These are phyloP conservation scores for Paradoxurus hermaphroditus DNA, from an alignment of 2,113 vertebrate species.

Conservation along the genomic window DNA sequence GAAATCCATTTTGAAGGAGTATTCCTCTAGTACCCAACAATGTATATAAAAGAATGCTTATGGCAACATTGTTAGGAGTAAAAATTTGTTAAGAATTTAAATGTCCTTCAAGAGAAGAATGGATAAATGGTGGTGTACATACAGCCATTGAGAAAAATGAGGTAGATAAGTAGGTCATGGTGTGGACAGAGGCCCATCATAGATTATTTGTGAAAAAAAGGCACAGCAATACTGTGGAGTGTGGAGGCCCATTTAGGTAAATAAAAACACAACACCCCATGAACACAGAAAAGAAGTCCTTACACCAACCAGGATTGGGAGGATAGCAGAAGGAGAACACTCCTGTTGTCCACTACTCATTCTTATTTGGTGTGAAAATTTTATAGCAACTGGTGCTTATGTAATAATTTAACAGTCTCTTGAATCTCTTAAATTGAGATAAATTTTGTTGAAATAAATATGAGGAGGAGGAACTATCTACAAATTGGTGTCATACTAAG, in stretches of 20 bases:
- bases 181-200: not conserved
- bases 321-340: not conserved
- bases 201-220: not conserved
- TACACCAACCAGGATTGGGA: not conserved
- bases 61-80: not conserved
- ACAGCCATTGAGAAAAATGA: not conserved
- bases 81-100: not conserved
- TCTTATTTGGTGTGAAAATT: not conserved
- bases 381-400: not conserved
- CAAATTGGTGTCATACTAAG: not conserved
- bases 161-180: not conserved
- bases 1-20: not conserved
- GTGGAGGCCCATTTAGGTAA: not conserved
- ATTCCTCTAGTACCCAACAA: not conserved
- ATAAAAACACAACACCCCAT: not conserved
- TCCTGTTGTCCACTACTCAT: not conserved
- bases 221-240: not conserved
- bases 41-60: not conserved
- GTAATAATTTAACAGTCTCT: not conserved
- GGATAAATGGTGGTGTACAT: not conserved
- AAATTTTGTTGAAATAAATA: not conserved
- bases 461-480: not conserved
- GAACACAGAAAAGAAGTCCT: not conserved
- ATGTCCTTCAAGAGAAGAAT: not conserved
- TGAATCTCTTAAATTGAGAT: not conserved